Percentiles rank a stretch among this genome's conserved stretches.
These are phyloP conservation scores for Columba livia DNA, from an alignment of 2,113 vertebrate species.

Conservation along the genomic window DNA sequence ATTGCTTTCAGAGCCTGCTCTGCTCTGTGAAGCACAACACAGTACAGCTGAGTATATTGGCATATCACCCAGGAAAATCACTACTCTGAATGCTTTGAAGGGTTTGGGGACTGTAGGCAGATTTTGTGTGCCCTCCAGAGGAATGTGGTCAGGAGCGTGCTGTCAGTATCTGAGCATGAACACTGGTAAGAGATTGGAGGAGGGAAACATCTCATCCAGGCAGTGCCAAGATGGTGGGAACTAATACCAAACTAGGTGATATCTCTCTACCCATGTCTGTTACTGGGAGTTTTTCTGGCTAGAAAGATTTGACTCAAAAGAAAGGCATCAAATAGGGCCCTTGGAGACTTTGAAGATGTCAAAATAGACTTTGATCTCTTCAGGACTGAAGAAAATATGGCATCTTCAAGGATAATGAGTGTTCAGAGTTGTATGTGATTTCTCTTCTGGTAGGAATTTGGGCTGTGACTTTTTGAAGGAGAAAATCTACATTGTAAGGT, in stretches of 20 bases:
- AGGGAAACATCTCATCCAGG: not conserved
- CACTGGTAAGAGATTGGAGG: not conserved
- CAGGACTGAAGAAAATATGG: not conserved
- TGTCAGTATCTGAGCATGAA: not conserved
- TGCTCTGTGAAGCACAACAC: not conserved
- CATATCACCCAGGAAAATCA: not conserved
- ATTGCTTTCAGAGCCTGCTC: not conserved
- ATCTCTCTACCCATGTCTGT: not conserved
- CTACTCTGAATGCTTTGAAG: not conserved
- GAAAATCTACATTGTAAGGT: not conserved
- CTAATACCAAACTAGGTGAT: not conserved
- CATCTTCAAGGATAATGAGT: not conserved
- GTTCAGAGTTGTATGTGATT: not conserved
- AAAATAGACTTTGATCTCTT: not conserved
- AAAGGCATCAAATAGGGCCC: not conserved
- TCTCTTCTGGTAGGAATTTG: not conserved
- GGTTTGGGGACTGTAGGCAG: not conserved
- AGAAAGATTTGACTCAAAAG: not conserved
- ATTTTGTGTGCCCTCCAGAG: not conserved
- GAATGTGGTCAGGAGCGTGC: rapidly evolving
- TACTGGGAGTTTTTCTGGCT: not conserved
- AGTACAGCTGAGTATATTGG: not conserved
- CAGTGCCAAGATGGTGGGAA: not conserved
- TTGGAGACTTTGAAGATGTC: not conserved
- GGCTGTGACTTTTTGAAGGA: not conserved